Conservation (phyloP, 2,113 vertebrate species). For the Odocoileus hemionus region DNA sequence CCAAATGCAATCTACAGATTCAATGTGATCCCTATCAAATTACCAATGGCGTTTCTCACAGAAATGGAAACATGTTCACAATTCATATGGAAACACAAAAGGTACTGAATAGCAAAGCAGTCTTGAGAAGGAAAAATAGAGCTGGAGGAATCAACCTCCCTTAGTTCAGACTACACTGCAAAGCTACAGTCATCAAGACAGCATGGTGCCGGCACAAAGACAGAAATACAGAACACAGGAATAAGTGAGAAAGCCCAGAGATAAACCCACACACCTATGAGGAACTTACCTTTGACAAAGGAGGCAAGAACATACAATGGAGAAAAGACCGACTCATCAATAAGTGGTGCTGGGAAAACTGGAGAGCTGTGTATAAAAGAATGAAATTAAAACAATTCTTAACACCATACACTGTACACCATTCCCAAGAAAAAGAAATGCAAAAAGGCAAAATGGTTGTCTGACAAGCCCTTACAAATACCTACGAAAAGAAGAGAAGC, state of each 20-base stretch:
- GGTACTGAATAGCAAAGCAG: background rate
- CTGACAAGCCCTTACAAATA: background rate
- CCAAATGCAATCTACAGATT: background rate
- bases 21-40: background rate
- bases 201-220: background rate
- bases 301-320: background rate
- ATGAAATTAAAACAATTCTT: background rate
- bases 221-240: background rate
- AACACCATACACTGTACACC: background rate
- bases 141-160: background rate
- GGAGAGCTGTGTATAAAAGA: background rate
- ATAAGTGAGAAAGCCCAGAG: background rate
- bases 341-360: background rate
- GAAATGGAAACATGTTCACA: background rate
- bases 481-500: background rate
- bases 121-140: background rate
- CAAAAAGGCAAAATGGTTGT: background rate
- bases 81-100: background rate
- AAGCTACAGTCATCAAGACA: background rate
- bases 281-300: background rate
- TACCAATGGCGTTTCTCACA: background rate
- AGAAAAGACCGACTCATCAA: background rate
- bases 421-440: background rate
- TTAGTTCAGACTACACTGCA: background rate
- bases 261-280: background rate